Conservation (phyloP, 2,113 vertebrate species). For the Nycticebus coucang region DNA sequence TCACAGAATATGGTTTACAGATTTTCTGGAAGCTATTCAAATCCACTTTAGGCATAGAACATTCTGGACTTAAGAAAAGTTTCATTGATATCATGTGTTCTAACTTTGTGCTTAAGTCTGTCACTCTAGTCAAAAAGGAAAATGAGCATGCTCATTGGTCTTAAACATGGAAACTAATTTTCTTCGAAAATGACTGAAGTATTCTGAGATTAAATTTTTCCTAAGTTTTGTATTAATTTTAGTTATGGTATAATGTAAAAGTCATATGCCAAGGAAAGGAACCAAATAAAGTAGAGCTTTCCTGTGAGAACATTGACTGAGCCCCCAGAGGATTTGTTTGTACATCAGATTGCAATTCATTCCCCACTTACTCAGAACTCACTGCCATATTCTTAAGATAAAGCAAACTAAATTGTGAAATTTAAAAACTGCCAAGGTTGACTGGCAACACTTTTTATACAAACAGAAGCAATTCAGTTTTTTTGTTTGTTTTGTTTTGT, state of each 20-base stretch:
- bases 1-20: neutral
- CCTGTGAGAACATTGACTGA: conserved; percentile 62
- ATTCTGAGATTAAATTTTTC: conserved; percentile 58
- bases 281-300: conserved; percentile 78
- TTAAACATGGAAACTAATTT: neutral
- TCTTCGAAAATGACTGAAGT: conserved; percentile 36
- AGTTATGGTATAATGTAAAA: conserved; percentile 69
- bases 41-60: neutral
- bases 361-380: conserved; percentile 65
- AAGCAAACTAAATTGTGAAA: conserved; percentile 67
- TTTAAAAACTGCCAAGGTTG: conserved; percentile 61
- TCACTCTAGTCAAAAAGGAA: neutral
- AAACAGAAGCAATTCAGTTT: neutral
- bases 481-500: too few relatives aligned
- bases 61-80: conserved; percentile 6
- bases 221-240: conserved; percentile 76
- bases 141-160: neutral
- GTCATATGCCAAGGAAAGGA: conserved; percentile 64
- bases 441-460: neutral
- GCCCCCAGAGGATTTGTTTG: conserved; percentile 79
- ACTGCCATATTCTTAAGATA: conserved; percentile 42
- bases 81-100: neutral
- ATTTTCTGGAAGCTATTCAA: conserved; percentile 5
- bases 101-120: neutral
- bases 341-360: conserved; percentile 73